Percentiles rank a stretch among this genome's conserved stretches.
Evolutionary conservation across 2,888 invertebrate species (phyloP).

Genomic region (Drosophila histrio): DNA sequence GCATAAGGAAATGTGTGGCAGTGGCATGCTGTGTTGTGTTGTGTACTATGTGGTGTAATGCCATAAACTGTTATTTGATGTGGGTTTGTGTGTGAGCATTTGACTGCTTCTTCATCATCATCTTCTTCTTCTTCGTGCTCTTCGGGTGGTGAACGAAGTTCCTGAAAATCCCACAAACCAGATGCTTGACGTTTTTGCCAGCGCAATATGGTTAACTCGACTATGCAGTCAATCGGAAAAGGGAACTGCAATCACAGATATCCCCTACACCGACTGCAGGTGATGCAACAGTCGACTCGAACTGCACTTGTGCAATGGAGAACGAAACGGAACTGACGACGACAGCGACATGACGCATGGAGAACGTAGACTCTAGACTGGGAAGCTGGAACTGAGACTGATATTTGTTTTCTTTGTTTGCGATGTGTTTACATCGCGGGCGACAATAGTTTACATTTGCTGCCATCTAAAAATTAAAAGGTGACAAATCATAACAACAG

Average conservation of each 20-base stretch:
- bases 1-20: constrained; percentile 56
- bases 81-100: constrained; percentile 59
- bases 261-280: constrained; percentile 36
- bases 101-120: neutral
- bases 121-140: neutral
- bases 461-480: constrained; percentile 76
- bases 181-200: constrained; percentile 1
- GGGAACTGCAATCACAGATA: neutral
- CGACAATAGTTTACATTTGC: constrained; percentile 76
- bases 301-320: constrained; percentile 19
- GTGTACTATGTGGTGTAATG: constrained; percentile 46
- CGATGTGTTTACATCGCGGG: constrained; percentile 67
- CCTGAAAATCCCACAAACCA: constrained; percentile 6
- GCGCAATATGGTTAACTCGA: constrained; percentile 3
- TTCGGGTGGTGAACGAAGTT: constrained; percentile 14
- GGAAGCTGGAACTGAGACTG: constrained; percentile 30
- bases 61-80: constrained; percentile 75
- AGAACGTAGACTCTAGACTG: constrained; percentile 15
- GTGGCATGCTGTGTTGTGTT: constrained; percentile 38
- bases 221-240: neutral
- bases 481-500: constrained; percentile 75
- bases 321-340: constrained; percentile 22
- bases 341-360: constrained; percentile 52
- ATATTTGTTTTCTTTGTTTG: constrained; percentile 68
- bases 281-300: constrained; percentile 35